These are phyloP conservation scores for Melanchra persicariae DNA, from an alignment of 2,888 invertebrate genomes.

Conservation along the genomic window DNA sequence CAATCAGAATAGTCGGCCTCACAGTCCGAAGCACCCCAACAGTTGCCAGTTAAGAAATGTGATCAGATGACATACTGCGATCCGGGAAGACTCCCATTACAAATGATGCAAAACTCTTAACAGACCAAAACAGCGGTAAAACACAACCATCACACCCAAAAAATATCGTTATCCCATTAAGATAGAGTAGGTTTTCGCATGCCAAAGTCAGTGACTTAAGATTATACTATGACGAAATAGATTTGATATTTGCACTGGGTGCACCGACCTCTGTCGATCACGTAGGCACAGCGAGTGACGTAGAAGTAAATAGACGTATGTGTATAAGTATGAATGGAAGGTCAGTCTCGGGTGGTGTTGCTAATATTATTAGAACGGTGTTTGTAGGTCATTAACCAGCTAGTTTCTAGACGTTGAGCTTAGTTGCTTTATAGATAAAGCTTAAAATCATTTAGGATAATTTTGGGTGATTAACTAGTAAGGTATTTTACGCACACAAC, in stretches of 20 bases:
- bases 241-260: slow-evolving; percentile 82
- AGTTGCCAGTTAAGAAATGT: slow-evolving; percentile 50
- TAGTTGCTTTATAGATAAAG: background rate
- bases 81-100: slow-evolving; percentile 83
- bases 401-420: background rate
- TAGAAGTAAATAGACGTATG: slow-evolving; percentile 46
- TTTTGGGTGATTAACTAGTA: background rate
- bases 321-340: slow-evolving; percentile 50
- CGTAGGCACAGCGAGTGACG: slow-evolving; percentile 64
- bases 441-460: background rate
- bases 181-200: slow-evolving; percentile 47
- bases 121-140: slow-evolving; percentile 49
- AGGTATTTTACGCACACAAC: too few species aligned
- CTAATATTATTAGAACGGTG: slow-evolving; percentile 53
- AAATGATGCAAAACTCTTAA: slow-evolving; percentile 70
- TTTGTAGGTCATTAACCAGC: slow-evolving; percentile 53
- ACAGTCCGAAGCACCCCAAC: slow-evolving; percentile 40
- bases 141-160: slow-evolving; percentile 9
- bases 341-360: slow-evolving; percentile 33
- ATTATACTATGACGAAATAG: slow-evolving; percentile 17
- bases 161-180: background rate
- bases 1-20: slow-evolving; percentile 39
- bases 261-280: slow-evolving; percentile 77
- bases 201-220: slow-evolving; percentile 18
- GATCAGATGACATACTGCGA: slow-evolving; percentile 76